Conservation (phyloP, 2,888 invertebrate species). For the Apamea crenata region DNA sequence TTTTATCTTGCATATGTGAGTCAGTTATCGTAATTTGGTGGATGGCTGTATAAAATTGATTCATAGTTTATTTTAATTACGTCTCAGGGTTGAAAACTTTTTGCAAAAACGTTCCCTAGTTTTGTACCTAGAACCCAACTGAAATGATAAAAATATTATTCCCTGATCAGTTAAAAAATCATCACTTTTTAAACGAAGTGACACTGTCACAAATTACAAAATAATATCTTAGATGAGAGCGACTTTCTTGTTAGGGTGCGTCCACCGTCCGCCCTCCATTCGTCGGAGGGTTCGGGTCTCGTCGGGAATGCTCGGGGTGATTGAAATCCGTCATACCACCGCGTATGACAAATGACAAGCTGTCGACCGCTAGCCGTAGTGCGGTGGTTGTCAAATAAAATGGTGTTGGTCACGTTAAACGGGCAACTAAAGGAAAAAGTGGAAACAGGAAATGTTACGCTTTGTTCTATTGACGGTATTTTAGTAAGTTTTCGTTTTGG, state of each 20-base stretch:
- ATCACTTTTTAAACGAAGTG: constrained; percentile 61
- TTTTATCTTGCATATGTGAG: constrained; percentile 49
- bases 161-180: constrained; percentile 25
- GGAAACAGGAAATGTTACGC: constrained; percentile 9
- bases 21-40: constrained; percentile 23
- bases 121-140: background rate
- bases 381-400: constrained; percentile 58
- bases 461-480: constrained; percentile 20
- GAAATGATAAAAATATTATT: background rate
- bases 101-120: background rate
- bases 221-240: constrained; percentile 69
- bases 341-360: constrained; percentile 81
- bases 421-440: constrained; percentile 31
- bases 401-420: constrained; percentile 50
- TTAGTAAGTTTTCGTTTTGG: constrained; percentile 6
- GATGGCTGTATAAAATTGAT: background rate
- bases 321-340: constrained; percentile 82
- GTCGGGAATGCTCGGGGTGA: constrained; percentile 70
- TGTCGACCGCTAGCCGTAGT: constrained; percentile 48
- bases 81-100: background rate
- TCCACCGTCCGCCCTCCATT: constrained; percentile 13
- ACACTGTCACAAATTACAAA: constrained; percentile 72
- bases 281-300: constrained; percentile 43
- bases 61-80: constrained; percentile 10
- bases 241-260: constrained; percentile 48